phyloP scores from a whole-genome alignment of 1,140 invertebrate species.

The Pollicipes pollicipes region DNA sequence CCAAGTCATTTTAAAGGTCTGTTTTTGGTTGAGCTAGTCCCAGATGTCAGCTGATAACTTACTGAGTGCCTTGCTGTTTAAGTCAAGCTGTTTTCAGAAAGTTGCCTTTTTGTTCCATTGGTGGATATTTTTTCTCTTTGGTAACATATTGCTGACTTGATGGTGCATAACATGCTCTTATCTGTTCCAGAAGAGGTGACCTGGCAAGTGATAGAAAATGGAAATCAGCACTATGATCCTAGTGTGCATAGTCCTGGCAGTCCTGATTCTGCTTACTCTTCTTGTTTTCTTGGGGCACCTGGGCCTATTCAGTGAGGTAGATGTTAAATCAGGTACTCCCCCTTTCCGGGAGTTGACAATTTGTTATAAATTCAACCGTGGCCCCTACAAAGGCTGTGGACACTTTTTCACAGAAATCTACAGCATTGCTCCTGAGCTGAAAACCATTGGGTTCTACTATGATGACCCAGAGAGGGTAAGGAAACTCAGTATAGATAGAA shows the following conservation, averaged over 20 bases:
- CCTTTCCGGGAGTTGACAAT: neutral
- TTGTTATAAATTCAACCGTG: slow-evolving; percentile 27
- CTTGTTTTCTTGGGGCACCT: neutral
- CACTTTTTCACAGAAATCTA: slow-evolving; percentile 26
- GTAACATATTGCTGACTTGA: no score
- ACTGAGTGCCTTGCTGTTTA: no score
- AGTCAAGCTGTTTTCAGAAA: no score
- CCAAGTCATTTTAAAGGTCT: no score
- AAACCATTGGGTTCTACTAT: slow-evolving; percentile 30
- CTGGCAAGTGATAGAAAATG: neutral
- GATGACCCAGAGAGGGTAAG: slow-evolving; percentile 30
- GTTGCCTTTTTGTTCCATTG: no score
- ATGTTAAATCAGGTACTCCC: neutral
- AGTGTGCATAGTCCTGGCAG: neutral
- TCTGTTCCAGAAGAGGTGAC: neutral
- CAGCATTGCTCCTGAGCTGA: slow-evolving; percentile 24
- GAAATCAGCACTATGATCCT: neutral
- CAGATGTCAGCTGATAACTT: no score
- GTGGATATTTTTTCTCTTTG: no score
- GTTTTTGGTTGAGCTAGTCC: no score
- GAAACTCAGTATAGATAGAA: no score
- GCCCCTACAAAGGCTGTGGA: slow-evolving; percentile 29
- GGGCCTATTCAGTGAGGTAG: neutral
- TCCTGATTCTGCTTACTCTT: neutral
- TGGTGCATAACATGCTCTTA: slow-evolving; percentile 2